phyloP scores from a whole-genome alignment of 2,888 invertebrate species.

The Rapana venosa region DNA sequence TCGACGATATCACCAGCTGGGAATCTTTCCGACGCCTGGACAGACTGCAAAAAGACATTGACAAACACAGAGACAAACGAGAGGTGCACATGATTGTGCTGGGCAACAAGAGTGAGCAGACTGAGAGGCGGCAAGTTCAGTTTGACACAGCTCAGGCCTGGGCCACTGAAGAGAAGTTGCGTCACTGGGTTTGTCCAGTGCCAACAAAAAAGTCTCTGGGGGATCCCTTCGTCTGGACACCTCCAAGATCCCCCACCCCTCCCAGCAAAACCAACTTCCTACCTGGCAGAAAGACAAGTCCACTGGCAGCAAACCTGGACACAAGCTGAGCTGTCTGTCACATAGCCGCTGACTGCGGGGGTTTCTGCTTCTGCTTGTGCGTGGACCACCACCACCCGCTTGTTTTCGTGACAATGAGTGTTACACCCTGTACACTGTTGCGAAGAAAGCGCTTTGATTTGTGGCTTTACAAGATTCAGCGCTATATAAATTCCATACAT shows the following conservation, averaged over 20 bases:
- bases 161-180: constrained; percentile 93
- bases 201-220: constrained; percentile 90
- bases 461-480: too few species aligned
- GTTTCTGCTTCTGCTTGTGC: too few species aligned
- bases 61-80: constrained; percentile 96
- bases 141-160: constrained; percentile 87
- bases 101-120: constrained; percentile 82
- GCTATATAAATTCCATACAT: too few species aligned
- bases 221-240: constrained; percentile 92
- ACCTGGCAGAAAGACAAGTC: constrained; percentile 65
- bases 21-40: constrained; percentile 94
- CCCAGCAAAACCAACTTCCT: constrained; percentile 82
- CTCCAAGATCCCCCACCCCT: constrained; percentile 92
- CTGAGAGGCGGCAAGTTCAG: constrained; percentile 79
- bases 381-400: too few species aligned
- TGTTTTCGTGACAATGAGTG: too few species aligned
- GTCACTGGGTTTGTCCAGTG: constrained; percentile 92
- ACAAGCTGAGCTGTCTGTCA: constrained; percentile 39
- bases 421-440: too few species aligned
- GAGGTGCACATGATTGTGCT: constrained; percentile 91
- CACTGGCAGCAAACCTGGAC: constrained; percentile 49
- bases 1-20: constrained; percentile 92
- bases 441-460: too few species aligned
- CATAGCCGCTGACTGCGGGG: too few species aligned
- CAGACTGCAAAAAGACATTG: constrained; percentile 95